Percentiles rank a stretch among this genome's conserved stretches.
phyloP scores from a whole-genome alignment of 2,888 invertebrate genomes.

The Rapana venosa region DNA sequence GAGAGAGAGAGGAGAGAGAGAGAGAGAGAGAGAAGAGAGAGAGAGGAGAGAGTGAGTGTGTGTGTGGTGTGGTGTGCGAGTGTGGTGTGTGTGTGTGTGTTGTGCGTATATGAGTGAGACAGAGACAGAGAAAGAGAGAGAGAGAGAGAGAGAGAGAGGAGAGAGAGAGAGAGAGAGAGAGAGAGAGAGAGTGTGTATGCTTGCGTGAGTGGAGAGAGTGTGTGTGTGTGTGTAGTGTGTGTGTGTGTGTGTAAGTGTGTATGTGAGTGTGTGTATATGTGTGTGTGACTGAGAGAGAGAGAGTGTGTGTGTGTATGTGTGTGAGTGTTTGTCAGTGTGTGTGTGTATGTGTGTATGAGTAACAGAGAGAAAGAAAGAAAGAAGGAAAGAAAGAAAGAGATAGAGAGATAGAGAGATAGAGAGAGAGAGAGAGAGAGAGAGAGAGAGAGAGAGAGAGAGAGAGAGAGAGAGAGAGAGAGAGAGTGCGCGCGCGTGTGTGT shows the following conservation, averaged over 20 bases:
- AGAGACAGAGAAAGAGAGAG: conserved; percentile 36
- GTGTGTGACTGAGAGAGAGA: no score
- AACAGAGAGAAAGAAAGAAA: no score
- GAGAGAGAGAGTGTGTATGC: no score
- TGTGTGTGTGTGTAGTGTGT: no score
- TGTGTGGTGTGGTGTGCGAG: no score
- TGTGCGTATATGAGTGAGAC: no score
- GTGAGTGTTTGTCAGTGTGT: conserved; percentile 14
- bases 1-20: not conserved
- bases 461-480: conserved; percentile 38
- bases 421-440: not conserved
- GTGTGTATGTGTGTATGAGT: not conserved
- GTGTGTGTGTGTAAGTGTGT: not conserved
- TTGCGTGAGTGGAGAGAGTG: no score
- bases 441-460: conserved; percentile 11
- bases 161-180: not conserved
- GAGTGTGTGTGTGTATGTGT: no score
- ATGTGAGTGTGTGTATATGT: not conserved
- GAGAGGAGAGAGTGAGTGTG: conserved; percentile 22
- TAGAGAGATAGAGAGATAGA: conserved; percentile 14
- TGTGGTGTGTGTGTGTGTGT: no score
- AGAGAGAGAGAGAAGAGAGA: not conserved
- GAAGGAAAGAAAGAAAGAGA: not conserved
- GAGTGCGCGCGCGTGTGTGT: no score
- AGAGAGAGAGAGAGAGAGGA: conserved; percentile 29